Conservation (phyloP, 2,797 vertebrate genomes). For the Melopsittacus undulatus region DNA sequence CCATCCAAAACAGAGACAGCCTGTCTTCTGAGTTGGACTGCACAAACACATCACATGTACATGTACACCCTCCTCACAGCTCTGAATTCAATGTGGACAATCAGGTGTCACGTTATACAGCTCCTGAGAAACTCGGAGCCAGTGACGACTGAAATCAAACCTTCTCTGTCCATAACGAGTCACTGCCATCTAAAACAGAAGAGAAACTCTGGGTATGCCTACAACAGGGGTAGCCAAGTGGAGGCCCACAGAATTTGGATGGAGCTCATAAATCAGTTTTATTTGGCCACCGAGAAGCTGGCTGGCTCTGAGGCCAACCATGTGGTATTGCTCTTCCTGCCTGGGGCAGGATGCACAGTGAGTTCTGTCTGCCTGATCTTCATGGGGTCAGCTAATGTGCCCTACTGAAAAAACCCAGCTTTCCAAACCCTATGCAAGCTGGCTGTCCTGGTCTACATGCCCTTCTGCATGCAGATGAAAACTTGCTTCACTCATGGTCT, state of each 20-base stretch:
- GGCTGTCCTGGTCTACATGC: neutral
- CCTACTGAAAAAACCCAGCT: neutral
- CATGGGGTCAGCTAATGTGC: neutral
- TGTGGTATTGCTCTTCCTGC: neutral
- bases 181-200: constrained; percentile 33
- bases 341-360: neutral
- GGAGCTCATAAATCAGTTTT: constrained; percentile 34
- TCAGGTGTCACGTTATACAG: neutral
- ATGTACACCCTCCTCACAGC: neutral
- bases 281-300: constrained; percentile 41
- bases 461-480: neutral
- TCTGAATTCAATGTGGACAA: neutral
- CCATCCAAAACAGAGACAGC: neutral
- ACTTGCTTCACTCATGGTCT: neutral
- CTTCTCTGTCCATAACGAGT: neutral
- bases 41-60: neutral
- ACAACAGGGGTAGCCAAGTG: constrained; percentile 18
- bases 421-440: neutral
- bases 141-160: neutral
- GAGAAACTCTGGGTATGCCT: constrained; percentile 46
- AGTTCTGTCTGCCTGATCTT: neutral
- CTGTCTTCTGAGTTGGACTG: neutral
- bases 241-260: constrained; percentile 47
- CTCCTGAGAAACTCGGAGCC: neutral
- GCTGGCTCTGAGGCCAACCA: neutral